Base-by-base conservation (phyloP, 2,888 invertebrate species). In the Brenthis hecate region DNA sequence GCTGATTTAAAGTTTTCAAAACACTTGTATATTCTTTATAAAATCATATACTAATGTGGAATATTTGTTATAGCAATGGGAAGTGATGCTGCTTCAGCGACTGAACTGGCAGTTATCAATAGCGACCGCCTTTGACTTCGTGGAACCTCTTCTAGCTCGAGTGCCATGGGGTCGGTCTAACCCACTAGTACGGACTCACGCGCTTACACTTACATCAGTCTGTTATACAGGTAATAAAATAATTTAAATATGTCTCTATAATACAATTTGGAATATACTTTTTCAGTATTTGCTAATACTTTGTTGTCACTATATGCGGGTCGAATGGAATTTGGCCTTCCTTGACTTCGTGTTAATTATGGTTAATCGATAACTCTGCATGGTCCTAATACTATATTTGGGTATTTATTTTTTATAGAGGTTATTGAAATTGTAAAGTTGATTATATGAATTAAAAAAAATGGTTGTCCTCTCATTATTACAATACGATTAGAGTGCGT, bases 31-130 rank as follows among this genome's bases (percentile, higher is more conserved):
- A 36, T 6, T 36, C 8, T 36, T 8, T 36, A 36, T 8, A 0
- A 36, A 36, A 1, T 36, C 8, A 36, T 36, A 36, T 36, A 58
- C 47, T 53, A 54, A 63, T 32, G 53, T 19, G 14, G 6, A 56
- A 13, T 53, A 47, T 58, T 88, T 88, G 80, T 90, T 88, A 74
- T 93, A 97, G 97, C 95, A 94, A 85, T 97, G 96, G 96, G 97
- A 97, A 89, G 89, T 96, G 77, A 89, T 96, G 85, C 93, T 97
- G 51, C 91, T 97, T 75, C 95, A 95, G 74, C 94, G 95, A 82
- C 88, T 97, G 74, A 94, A 96, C 82, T 97, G 97, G 97, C 96
- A 97, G 87, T 91, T 96, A 75, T 95, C 95, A 47, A 94, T 96
- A 43, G 94, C 97, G 65, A 97, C 97, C 1, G 96, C 96, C 11